Conservation (phyloP, 2,888 invertebrate genomes). For the Noctua janthina region DNA sequence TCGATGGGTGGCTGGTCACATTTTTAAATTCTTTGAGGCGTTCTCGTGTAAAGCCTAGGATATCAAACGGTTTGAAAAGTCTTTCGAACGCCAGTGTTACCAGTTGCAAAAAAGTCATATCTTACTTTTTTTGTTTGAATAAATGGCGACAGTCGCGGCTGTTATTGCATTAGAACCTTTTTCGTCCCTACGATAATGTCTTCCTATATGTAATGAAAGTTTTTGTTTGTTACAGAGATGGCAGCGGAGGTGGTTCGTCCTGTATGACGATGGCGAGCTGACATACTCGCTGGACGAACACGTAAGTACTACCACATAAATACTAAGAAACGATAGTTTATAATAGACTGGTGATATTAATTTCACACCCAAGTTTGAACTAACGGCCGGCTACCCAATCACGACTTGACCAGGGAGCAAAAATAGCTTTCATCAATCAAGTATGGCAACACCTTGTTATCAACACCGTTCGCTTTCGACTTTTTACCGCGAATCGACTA, state of each 20-base stretch:
- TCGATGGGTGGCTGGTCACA: neutral
- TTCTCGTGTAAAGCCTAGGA: neutral
- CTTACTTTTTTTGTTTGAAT: neutral
- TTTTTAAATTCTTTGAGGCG: neutral
- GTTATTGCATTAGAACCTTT: constrained; percentile 18
- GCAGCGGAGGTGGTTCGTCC: constrained; percentile 99
- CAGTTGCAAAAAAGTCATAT: constrained; percentile 15
- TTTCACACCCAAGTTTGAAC: constrained; percentile 26
- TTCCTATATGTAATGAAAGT: constrained; percentile 38
- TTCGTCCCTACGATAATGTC: neutral
- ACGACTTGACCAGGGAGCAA: constrained; percentile 15
- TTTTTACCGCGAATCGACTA: constrained; percentile 62
- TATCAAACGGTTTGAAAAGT: constrained; percentile 1
- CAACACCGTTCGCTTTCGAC: constrained; percentile 58
- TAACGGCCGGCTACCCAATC: constrained; percentile 23
- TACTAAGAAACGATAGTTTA: constrained; percentile 19
- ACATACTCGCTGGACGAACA: constrained; percentile 99
- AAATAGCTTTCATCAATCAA: constrained; percentile 57
- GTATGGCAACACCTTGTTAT: constrained; percentile 66
- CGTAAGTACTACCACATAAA: constrained; percentile 92
- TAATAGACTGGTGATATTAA: neutral
- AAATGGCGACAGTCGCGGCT: neutral
- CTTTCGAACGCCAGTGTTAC: constrained; percentile 5
- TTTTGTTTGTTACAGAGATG: constrained; percentile 95
- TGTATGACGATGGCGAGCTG: constrained; percentile 99